These are phyloP conservation scores for Isichthys henryi DNA, from an alignment of 2,113 vertebrate species.

Conservation along the genomic window DNA sequence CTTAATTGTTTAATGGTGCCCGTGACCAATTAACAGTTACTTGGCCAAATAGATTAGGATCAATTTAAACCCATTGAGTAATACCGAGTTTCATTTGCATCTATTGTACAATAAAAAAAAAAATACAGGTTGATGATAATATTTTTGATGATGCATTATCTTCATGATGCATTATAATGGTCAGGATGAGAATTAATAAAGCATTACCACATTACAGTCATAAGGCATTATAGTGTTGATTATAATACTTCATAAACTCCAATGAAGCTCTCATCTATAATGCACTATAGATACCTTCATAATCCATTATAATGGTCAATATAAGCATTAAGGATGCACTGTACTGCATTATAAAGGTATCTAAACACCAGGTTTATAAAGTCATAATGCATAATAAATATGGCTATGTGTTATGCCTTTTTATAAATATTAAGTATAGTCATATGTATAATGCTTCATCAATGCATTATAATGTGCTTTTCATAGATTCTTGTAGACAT, in stretches of 20 bases:
- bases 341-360: neutral
- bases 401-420: neutral
- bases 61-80: neutral
- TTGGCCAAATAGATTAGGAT: neutral
- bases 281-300: neutral
- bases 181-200: neutral
- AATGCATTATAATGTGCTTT: neutral
- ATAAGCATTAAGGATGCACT: neutral
- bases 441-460: neutral
- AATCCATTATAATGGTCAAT: neutral
- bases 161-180: neutral
- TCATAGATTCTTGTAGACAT: neutral
- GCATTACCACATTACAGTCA: neutral
- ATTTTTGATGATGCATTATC: neutral
- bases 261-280: neutral
- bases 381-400: neutral
- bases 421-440: neutral
- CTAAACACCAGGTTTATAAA: neutral
- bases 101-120: neutral
- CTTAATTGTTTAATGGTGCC: constrained; percentile 21
- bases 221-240: neutral
- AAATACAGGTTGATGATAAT: neutral
- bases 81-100: neutral
- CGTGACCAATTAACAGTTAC: constrained; percentile 14
- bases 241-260: neutral